These are phyloP conservation scores for Dasypogon diadema DNA, from an alignment of 2,888 invertebrate species.

Conservation along the genomic window DNA sequence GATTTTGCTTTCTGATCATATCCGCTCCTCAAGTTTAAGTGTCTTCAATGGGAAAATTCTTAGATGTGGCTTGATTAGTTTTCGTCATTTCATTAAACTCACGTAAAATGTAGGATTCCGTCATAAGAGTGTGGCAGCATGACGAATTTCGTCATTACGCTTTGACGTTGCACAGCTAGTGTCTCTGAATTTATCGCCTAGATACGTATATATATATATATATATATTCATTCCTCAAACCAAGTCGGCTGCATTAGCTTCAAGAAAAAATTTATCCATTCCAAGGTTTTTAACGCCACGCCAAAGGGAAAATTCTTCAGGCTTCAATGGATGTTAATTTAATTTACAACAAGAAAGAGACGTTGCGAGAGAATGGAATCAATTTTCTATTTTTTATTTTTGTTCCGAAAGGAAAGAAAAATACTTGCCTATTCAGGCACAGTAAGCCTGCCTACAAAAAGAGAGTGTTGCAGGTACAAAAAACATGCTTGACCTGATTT, in stretches of 20 bases:
- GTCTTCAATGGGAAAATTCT: background rate
- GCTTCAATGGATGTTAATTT: conserved; percentile 35
- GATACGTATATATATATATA: too few relatives aligned
- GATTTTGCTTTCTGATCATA: background rate
- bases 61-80: conserved; percentile 11
- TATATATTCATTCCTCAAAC: background rate
- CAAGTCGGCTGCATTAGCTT: conserved; percentile 5
- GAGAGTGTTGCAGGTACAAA: background rate
- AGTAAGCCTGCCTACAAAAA: background rate
- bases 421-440: background rate
- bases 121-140: conserved; percentile 8
- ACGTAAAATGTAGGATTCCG: conserved; percentile 24
- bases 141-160: conserved; percentile 22
- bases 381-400: background rate
- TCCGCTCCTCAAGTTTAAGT: background rate
- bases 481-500: conserved; percentile 9
- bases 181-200: background rate
- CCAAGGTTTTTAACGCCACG: conserved; percentile 1
- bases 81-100: conserved; percentile 34
- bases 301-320: conserved; percentile 40
- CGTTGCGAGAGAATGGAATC: background rate
- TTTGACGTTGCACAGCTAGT: conserved; percentile 4
- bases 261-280: background rate
- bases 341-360: background rate
- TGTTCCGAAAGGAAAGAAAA: background rate